Conservation (phyloP, 2,888 invertebrate species). For the Euplexia lucipara region DNA sequence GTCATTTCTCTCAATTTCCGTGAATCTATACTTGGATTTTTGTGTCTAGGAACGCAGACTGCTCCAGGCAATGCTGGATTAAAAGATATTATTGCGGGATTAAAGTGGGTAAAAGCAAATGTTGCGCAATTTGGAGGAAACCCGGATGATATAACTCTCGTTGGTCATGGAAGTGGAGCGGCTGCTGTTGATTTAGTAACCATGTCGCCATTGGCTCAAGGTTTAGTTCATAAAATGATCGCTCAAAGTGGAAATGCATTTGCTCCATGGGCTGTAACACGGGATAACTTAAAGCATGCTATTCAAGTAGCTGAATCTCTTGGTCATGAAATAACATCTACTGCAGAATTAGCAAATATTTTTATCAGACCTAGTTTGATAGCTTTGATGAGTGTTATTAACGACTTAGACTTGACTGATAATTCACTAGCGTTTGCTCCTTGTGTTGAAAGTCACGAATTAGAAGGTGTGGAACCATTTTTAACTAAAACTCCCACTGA, state of each 20-base stretch:
- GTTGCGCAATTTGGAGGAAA: constrained; percentile 95
- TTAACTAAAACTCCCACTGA: constrained; percentile 78
- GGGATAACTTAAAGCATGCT: constrained; percentile 82
- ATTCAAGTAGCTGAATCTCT: constrained; percentile 81
- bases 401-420: constrained; percentile 81
- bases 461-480: constrained; percentile 73
- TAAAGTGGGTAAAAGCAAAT: constrained; percentile 94
- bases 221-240: constrained; percentile 82
- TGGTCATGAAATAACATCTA: constrained; percentile 76
- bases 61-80: constrained; percentile 96
- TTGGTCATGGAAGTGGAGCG: constrained; percentile 96
- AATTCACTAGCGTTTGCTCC: constrained; percentile 85
- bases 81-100: constrained; percentile 95
- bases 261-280: constrained; percentile 86
- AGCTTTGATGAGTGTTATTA: constrained; percentile 83
- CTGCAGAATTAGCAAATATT: constrained; percentile 75
- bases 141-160: constrained; percentile 93
- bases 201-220: constrained; percentile 78
- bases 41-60: constrained; percentile 90
- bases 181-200: constrained; percentile 87
- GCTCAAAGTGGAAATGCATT: constrained; percentile 85
- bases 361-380: constrained; percentile 78
- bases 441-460: constrained; percentile 78
- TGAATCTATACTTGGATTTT: constrained; percentile 93
- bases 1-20: constrained; percentile 93